phyloP scores from a whole-genome alignment of 2,888 invertebrate species.

The Galerucella calmariensis region DNA sequence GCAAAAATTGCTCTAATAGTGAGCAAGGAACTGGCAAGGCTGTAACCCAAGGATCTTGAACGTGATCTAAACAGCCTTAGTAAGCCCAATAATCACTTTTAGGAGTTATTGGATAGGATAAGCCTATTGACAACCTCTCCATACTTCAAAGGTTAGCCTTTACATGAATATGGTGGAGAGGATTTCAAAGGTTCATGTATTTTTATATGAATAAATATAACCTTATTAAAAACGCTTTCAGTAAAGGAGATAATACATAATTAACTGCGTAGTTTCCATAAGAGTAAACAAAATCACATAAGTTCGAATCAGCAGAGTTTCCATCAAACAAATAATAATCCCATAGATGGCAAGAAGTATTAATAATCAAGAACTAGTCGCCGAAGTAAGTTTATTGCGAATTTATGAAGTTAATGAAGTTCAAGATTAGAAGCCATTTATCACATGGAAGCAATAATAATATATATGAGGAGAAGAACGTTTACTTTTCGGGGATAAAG shows the following conservation, averaged over 20 bases:
- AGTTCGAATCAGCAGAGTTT: constrained; percentile 7
- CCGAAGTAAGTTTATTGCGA: constrained; percentile 45
- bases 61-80: too few species aligned
- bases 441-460: constrained; percentile 50
- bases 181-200: too few species aligned
- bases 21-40: too few species aligned
- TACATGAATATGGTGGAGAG: too few species aligned
- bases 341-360: constrained; percentile 31
- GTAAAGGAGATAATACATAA: neutral
- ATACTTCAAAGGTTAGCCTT: too few species aligned
- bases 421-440: constrained; percentile 51
- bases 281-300: constrained; percentile 21
- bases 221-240: too few species aligned
- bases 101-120: too few species aligned
- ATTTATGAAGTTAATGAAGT: constrained; percentile 50
- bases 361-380: constrained; percentile 46
- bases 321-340: constrained; percentile 28
- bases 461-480: constrained; percentile 49
- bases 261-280: neutral
- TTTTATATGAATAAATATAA: too few species aligned
- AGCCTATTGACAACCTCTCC: too few species aligned
- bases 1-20: too few species aligned
- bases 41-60: too few species aligned
- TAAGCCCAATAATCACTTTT: too few species aligned
- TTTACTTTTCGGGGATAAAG: constrained; percentile 48